Evolutionary conservation across 2,888 invertebrate species (phyloP), one percentile per base, ranked within the genome.

Genomic region (Drosophila acutilabella): DNA sequence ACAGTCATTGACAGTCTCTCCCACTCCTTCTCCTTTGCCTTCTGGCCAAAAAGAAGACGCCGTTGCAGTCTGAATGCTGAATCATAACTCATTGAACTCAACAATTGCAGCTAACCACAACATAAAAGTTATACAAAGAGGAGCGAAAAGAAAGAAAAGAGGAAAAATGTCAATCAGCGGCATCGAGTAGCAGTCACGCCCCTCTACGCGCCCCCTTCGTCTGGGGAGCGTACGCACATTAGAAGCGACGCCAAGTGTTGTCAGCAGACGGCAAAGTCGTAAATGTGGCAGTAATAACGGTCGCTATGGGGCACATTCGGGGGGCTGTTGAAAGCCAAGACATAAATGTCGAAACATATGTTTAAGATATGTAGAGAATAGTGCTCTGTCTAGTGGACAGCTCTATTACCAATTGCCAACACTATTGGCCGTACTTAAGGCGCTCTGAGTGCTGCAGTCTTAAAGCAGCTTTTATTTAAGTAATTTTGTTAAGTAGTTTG

Each of bases 301-400:
- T 83, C 87, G 87, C 81, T 69, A 61, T 75, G 82, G 85, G 85
- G 68, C 75, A 68, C 75, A 57, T 56, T 41, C 50, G 23, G 53
- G 53, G 59, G 78, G 71, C 80, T 86, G 87, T 78, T 62, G 82
- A 85, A 78, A 80, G 77, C 50, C 85, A 85, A 78, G 64, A 82
- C 88, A 85, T 83, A 76, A 83, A 83, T 82, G 88, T 88, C 86
- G 74, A 68, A 80, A 71, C 88, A 88, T 83, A 88, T 88, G 83
- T 64, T 71, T 60, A 53, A 23, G 44, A 53, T 33, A 53, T 60
- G 53, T 36, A 26, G 57, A 58, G 10, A 52, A 26, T 62, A 36
- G 36, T 48, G 1, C 70, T 6, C 48, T 36, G 62, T 38, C 50
- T 42, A 44, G 71, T 30, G 56, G 82, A 81, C 85, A 85, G 82